Evolutionary conservation across 2,113 vertebrate genomes (phyloP), one percentile per base, ranked within the genome.

Genomic region (Asarcornis scutulata): DNA sequence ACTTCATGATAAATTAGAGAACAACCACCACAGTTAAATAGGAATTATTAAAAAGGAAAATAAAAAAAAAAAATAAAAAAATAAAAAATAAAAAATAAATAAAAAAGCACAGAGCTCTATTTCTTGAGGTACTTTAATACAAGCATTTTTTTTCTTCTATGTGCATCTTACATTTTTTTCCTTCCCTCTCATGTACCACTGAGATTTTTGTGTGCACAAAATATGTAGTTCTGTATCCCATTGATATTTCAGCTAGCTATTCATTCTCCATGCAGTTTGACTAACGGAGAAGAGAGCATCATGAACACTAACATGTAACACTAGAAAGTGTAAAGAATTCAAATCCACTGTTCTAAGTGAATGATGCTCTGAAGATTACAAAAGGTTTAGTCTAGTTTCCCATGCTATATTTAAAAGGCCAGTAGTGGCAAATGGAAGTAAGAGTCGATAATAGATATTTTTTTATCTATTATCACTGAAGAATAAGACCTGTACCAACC

Each of bases 361-460:
- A 59, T 38, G 34, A 44, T 22, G 8, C 6, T 40, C 26, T 1
- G 0, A 62, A n/a, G 4, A 3, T 18, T 36, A 20, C 52, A 72
- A 25, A 2, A 53, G 13, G 15, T 20, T 56, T 23, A 32, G 16
- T 14, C 13, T 18, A 2, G 13, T 64, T 62, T 62, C 21, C 4
- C 53, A 44, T 13, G 8, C 3, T 4, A 31, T 52, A 27, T 50
- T 48, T 42, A 26, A 55, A 78, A 38, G n/a, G 13, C 2, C 13
- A 8, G 5, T 22, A 58, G 3, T 4, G 25, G 16, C 42, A 91
- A 78, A n/a, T 4, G 6, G 13, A 80, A 69, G 15, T 2, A 7
- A 7, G n/a, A 53, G 31, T 15, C 11, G 9, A 40, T 40, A 40
- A 40, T 40, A 40, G 40, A 40, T 40, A 5, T 40, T 40, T 40